Conservation (phyloP, 2,888 invertebrate genomes). For the Yponomeuta sedellus region DNA sequence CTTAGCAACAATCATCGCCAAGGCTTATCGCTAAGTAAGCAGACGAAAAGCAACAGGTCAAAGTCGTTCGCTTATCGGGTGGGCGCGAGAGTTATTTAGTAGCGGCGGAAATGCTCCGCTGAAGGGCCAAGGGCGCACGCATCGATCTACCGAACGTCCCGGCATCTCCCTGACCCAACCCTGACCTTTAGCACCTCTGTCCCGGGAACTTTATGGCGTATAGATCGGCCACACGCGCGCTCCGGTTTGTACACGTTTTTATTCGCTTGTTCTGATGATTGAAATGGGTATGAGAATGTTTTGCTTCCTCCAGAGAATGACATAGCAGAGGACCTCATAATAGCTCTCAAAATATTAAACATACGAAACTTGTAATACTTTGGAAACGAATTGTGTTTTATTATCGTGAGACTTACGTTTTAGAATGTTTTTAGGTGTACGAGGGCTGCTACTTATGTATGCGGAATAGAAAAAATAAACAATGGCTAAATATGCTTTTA, state of each 20-base stretch:
- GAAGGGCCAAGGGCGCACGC: slow-evolving; percentile 51
- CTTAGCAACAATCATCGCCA: not conserved
- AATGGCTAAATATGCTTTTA: too few species aligned
- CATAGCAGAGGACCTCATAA: too few species aligned
- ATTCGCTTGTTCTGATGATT: too few species aligned
- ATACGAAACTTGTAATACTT: too few species aligned
- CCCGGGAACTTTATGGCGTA: not conserved
- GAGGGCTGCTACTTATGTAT: too few species aligned
- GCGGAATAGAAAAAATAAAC: too few species aligned
- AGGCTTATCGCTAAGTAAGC: not conserved
- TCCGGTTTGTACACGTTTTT: not conserved
- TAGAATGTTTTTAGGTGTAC: too few species aligned
- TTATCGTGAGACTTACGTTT: too few species aligned
- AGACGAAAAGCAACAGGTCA: not conserved
- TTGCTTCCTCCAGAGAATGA: too few species aligned
- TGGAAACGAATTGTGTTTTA: too few species aligned
- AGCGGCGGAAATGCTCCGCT: slow-evolving; percentile 13
- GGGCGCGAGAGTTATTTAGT: not conserved
- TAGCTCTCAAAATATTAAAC: too few species aligned
- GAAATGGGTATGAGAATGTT: too few species aligned
- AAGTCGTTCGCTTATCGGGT: not conserved
- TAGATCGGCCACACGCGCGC: not conserved
- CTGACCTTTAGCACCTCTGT: not conserved
- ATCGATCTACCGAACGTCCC: slow-evolving; percentile 39
- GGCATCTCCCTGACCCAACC: slow-evolving; percentile 38